phyloP scores from a whole-genome alignment of 2,113 vertebrate species.

The Onychostruthus taczanowskii region DNA sequence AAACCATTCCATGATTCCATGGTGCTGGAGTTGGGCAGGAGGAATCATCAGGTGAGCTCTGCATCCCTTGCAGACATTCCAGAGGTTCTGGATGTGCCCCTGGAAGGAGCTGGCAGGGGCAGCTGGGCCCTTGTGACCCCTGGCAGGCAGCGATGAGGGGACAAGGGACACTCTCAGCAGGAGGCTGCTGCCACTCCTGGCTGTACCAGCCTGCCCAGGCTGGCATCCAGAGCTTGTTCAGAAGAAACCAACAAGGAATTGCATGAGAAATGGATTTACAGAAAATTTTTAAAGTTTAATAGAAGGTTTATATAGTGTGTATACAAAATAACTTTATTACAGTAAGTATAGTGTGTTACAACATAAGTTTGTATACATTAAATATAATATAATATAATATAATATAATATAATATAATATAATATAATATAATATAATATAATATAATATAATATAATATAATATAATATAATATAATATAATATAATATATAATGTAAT shows the following conservation, averaged over 20 bases:
- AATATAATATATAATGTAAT: too few relatives aligned
- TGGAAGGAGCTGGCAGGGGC: not conserved
- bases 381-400: too few relatives aligned
- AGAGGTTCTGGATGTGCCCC: not conserved
- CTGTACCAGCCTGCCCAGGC: not conserved
- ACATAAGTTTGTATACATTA: too few relatives aligned
- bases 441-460: too few relatives aligned
- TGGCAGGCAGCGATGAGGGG: not conserved
- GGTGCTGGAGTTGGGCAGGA: not conserved
- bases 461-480: too few relatives aligned
- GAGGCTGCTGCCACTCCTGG: conserved; percentile 7
- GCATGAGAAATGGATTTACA: too few relatives aligned
- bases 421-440: too few relatives aligned
- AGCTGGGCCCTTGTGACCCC: not conserved
- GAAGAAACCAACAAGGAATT: not conserved
- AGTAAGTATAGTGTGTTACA: too few relatives aligned
- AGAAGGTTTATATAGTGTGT: too few relatives aligned
- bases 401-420: too few relatives aligned
- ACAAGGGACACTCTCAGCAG: conserved; percentile 22
- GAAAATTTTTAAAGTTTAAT: not conserved
- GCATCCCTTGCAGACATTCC: not conserved
- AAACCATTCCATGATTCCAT: not conserved
- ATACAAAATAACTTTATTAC: too few relatives aligned
- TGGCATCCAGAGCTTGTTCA: not conserved
- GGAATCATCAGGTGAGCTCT: not conserved